Percentiles rank a stretch among this genome's conserved stretches.
Conservation (phyloP, 1,140 invertebrate genomes). For the Ladona fulva region DNA sequence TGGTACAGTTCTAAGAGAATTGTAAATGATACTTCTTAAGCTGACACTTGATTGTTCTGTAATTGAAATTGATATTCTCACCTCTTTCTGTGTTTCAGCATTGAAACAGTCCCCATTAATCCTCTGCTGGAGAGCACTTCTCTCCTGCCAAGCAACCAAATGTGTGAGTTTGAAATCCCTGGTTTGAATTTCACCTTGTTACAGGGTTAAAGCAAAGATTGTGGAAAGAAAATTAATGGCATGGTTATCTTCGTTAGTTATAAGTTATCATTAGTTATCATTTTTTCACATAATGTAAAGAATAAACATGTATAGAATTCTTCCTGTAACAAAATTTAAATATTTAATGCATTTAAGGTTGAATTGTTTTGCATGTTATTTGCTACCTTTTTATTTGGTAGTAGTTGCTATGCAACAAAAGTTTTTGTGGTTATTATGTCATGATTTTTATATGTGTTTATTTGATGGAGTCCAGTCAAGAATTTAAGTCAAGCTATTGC, state of each 20-base stretch:
- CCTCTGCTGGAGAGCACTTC: slow-evolving; percentile 1
- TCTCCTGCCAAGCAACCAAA: neutral
- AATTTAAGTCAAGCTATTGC: too few relatives aligned
- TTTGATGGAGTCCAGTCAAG: too few relatives aligned
- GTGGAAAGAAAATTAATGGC: too few relatives aligned
- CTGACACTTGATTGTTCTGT: neutral
- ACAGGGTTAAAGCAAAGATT: neutral
- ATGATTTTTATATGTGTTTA: too few relatives aligned
- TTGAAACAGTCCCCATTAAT: neutral
- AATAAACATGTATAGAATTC: neutral
- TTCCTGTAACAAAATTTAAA: too few relatives aligned
- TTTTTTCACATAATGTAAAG: neutral
- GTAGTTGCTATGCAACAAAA: too few relatives aligned
- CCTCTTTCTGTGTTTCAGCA: neutral
- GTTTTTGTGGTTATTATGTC: too few relatives aligned
- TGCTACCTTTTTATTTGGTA: too few relatives aligned
- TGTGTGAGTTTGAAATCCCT: neutral
- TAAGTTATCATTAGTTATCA: neutral
- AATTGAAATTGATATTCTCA: neutral
- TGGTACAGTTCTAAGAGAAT: neutral
- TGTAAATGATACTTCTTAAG: neutral
- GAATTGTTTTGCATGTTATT: neutral
- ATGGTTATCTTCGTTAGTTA: too few relatives aligned
- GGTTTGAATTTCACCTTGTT: neutral
- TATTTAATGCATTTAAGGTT: too few relatives aligned